Percentiles rank a stretch among this genome's conserved stretches.
phyloP scores from a whole-genome alignment of 2,797 vertebrate genomes.

The Tauraco hartlaubi region DNA sequence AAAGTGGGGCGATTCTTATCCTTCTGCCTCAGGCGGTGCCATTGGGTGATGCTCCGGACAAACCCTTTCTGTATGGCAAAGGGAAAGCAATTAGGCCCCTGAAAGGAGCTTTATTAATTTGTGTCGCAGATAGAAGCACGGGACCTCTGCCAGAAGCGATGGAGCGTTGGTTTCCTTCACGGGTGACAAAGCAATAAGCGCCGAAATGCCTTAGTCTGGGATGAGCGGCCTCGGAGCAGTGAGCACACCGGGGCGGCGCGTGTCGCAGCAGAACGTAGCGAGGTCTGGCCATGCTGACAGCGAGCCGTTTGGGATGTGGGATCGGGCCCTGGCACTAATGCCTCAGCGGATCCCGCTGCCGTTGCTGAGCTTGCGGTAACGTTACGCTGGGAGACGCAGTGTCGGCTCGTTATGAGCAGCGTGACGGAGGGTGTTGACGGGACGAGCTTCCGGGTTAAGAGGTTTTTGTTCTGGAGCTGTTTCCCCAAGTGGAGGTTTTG shows the following conservation, averaged over 20 bases:
- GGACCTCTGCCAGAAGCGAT: background rate
- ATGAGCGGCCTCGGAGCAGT: background rate
- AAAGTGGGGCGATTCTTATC: rapidly evolving
- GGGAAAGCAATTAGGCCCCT: background rate
- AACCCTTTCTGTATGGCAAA: rapidly evolving
- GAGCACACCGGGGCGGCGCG: background rate
- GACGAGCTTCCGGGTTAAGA: background rate
- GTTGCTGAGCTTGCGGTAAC: background rate
- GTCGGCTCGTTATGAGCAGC: background rate
- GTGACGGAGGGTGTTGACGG: rapidly evolving
- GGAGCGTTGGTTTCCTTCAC: background rate
- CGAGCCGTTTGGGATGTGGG: background rate
- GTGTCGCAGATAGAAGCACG: rapidly evolving
- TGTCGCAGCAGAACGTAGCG: background rate
- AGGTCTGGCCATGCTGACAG: background rate
- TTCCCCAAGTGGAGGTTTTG: background rate
- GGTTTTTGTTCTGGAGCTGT: background rate
- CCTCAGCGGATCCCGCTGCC: rapidly evolving
- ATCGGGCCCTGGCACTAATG: background rate
- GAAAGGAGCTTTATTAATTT: background rate
- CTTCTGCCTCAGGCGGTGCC: background rate
- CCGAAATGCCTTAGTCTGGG: background rate
- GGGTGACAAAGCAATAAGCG: background rate
- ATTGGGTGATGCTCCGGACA: background rate
- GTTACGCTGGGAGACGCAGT: rapidly evolving